Percentiles rank a stretch among this genome's conserved stretches.
Conservation (phyloP, 2,797 vertebrate species). For the Periophthalmus magnuspinnatus region DNA sequence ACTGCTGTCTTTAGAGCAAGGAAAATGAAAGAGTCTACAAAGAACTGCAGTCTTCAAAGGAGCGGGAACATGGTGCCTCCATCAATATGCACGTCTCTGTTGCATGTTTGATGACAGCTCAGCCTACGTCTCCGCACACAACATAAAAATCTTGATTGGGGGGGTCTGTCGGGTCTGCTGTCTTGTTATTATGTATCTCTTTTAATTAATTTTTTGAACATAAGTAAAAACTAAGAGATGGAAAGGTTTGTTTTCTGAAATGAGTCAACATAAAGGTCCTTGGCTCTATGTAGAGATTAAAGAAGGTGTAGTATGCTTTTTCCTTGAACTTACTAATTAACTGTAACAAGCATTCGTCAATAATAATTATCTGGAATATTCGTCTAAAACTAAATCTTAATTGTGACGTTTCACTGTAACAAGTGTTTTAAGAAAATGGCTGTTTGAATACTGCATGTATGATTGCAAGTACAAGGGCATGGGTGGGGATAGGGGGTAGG, state of each 20-base stretch:
- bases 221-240: not conserved
- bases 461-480: too few species aligned
- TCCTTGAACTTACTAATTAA: not conserved
- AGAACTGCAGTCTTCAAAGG: constrained; percentile 44
- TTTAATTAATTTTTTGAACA: not conserved
- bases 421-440: too few species aligned
- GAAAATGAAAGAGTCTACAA: constrained; percentile 41
- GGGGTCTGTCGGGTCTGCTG: not conserved
- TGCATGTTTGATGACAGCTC: constrained; percentile 22
- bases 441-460: too few species aligned
- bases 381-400: too few species aligned
- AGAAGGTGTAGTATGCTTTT: not conserved
- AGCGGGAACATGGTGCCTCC: constrained; percentile 14
- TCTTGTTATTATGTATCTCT: not conserved
- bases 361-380: not conserved
- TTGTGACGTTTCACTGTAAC: too few species aligned
- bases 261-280: not conserved
- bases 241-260: not conserved
- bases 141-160: not conserved
- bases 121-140: not conserved
- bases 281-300: not conserved
- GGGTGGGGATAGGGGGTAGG: too few species aligned
- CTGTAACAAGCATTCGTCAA: not conserved
- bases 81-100: constrained; percentile 18
- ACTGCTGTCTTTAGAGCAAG: constrained; percentile 38